Percentiles rank a stretch among this genome's conserved stretches.
phyloP scores from a whole-genome alignment of 2,888 invertebrate species.

The Pachliopta kotzebuea region DNA sequence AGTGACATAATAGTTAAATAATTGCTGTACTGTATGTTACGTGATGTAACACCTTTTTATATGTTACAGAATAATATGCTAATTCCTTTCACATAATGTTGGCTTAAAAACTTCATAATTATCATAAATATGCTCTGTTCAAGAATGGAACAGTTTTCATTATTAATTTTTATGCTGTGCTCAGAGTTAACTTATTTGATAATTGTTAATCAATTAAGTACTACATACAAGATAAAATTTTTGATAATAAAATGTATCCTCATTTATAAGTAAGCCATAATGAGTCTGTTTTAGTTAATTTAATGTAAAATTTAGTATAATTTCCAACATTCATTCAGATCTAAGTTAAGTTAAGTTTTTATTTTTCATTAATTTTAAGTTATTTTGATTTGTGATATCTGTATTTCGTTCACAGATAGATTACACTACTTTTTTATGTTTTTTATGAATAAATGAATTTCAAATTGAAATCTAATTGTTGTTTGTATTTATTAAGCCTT shows the following conservation, averaged over 20 bases:
- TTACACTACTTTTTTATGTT: slow-evolving; percentile 17
- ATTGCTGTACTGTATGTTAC: not conserved
- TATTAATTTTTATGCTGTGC: not conserved
- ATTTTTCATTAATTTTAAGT: slow-evolving; percentile 12
- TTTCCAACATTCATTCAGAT: not conserved
- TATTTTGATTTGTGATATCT: slow-evolving; percentile 28
- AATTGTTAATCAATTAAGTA: too few relatives aligned
- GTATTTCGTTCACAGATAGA: slow-evolving; percentile 25
- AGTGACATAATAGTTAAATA: not conserved
- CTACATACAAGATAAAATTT: not conserved
- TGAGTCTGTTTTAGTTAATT: not conserved
- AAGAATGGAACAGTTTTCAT: not conserved
- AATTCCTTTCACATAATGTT: not conserved
- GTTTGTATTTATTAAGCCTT: not conserved
- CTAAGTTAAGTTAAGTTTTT: not conserved
- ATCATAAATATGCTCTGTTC: not conserved
- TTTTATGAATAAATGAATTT: slow-evolving; percentile 3
- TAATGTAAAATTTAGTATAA: not conserved
- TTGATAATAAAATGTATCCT: not conserved
- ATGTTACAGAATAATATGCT: not conserved
- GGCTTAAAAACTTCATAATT: not conserved
- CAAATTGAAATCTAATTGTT: not conserved
- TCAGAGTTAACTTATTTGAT: too few relatives aligned
- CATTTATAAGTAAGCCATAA: not conserved
- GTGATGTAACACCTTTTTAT: not conserved